Percentiles rank a stretch among this genome's conserved stretches.
These are phyloP conservation scores for Pseudopipra pipra DNA, from an alignment of 2,113 vertebrate genomes.

Conservation along the genomic window DNA sequence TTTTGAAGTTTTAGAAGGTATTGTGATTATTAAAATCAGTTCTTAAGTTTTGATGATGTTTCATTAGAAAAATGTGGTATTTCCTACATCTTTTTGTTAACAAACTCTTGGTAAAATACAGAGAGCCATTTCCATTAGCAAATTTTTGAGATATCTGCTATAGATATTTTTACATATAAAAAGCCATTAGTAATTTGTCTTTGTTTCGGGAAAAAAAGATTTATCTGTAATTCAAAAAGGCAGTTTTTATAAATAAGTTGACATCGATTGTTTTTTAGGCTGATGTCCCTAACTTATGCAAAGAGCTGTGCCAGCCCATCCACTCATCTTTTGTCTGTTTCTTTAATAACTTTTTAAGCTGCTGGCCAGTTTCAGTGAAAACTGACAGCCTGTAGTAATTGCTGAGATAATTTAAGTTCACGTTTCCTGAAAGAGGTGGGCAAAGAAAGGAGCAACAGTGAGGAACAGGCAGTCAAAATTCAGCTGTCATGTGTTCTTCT, in stretches of 20 bases:
- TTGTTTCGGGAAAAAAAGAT: not conserved
- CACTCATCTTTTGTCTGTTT: not conserved
- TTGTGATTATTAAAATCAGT: not conserved
- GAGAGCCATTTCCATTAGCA: not conserved
- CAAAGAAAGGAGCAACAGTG: not conserved
- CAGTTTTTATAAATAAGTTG: not conserved
- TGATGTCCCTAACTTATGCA: not conserved
- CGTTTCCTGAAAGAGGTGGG: not conserved
- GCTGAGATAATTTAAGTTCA: slow-evolving; percentile 4
- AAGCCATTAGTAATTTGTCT: not conserved
- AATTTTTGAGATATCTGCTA: not conserved
- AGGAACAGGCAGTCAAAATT: not conserved
- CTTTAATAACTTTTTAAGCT: slow-evolving; percentile 21
- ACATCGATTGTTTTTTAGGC: not conserved
- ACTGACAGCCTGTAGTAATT: not conserved
- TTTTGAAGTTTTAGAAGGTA: not conserved
- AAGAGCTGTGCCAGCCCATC: not conserved
- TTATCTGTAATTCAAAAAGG: not conserved
- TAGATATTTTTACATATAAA: not conserved
- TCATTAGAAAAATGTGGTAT: not conserved
- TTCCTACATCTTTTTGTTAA: not conserved
- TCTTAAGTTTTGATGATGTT: not conserved
- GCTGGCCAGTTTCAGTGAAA: not conserved
- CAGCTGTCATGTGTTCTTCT: not conserved
- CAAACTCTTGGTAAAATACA: not conserved